phyloP scores from a whole-genome alignment of 2,888 invertebrate species.

The Cheilosia pagana region DNA sequence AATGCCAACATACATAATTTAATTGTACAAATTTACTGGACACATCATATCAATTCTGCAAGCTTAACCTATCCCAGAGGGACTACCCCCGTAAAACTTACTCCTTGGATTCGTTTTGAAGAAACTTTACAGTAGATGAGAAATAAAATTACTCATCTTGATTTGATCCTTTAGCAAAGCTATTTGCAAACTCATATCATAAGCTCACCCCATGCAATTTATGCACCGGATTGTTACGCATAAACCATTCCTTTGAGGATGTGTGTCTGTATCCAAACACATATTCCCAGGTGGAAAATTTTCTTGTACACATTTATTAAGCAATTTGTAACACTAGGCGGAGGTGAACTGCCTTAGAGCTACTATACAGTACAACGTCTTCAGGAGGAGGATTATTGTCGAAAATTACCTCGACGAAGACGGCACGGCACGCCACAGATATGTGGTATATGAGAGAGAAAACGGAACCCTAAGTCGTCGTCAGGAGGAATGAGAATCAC shows the following conservation, averaged over 20 bases:
- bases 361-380: conserved; percentile 6
- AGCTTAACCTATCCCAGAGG: background rate
- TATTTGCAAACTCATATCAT: conserved; percentile 55
- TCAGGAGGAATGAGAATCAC: conserved; percentile 29
- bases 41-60: conserved; percentile 37
- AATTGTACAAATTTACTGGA: conserved; percentile 31
- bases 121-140: background rate
- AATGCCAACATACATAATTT: conserved; percentile 32
- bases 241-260: conserved; percentile 56
- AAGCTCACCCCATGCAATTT: conserved; percentile 57
- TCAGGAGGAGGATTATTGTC: conserved; percentile 45
- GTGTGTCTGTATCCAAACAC: conserved; percentile 38
- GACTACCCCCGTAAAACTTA: conserved; percentile 14
- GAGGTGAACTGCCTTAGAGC: conserved; percentile 24
- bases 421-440: conserved; percentile 46
- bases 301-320: conserved; percentile 71
- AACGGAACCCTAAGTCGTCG: conserved; percentile 34
- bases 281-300: conserved; percentile 56
- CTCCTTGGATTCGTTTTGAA: conserved; percentile 19
- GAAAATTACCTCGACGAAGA: conserved; percentile 50
- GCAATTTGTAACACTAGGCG: conserved; percentile 70
- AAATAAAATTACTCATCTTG: conserved; percentile 64
- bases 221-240: conserved; percentile 63
- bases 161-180: conserved; percentile 57
- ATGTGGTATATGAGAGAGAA: conserved; percentile 10